Evolutionary conservation across 2,888 invertebrate genomes (phyloP).

Genomic region (Ochlodes sylvanus): DNA sequence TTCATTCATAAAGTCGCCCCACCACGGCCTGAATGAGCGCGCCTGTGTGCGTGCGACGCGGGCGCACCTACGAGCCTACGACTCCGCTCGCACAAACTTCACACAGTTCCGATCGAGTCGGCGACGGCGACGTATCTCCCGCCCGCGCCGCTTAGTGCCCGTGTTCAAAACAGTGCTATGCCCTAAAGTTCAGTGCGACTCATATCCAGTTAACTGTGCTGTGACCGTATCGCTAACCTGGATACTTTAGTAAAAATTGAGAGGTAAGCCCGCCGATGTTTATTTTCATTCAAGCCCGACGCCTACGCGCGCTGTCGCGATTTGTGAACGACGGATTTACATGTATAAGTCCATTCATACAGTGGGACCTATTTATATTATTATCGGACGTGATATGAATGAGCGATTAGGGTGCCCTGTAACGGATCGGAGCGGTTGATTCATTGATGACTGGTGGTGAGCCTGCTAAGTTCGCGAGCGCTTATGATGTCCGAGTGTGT

Average conservation of each 20-base stretch:
- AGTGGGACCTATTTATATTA: slow-evolving; percentile 77
- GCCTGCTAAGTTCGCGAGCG: slow-evolving; percentile 39
- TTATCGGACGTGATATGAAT: slow-evolving; percentile 77
- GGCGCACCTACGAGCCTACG: slow-evolving; percentile 64
- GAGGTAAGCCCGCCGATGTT: slow-evolving; percentile 74
- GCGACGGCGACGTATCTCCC: slow-evolving; percentile 53
- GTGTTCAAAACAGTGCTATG: slow-evolving; percentile 67
- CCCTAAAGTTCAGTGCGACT: slow-evolving; percentile 71
- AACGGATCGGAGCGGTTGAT: slow-evolving; percentile 57
- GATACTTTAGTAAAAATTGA: slow-evolving; percentile 80
- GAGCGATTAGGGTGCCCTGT: slow-evolving; percentile 69
- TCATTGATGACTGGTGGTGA: slow-evolving; percentile 52
- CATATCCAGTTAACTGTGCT: slow-evolving; percentile 63
- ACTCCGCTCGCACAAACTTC: slow-evolving; percentile 46
- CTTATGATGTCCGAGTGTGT: slow-evolving; percentile 54
- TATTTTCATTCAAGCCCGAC: slow-evolving; percentile 80
- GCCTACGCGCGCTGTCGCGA: slow-evolving; percentile 82
- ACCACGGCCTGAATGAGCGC: slow-evolving; percentile 69
- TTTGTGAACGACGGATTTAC: slow-evolving; percentile 83
- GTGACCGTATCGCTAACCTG: slow-evolving; percentile 78
- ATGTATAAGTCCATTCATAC: slow-evolving; percentile 82
- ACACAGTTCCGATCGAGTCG: slow-evolving; percentile 67
- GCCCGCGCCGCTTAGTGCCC: slow-evolving; percentile 55
- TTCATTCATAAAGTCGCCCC: slow-evolving; percentile 83
- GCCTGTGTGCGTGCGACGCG: slow-evolving; percentile 70